phyloP scores from a whole-genome alignment of 2,888 invertebrate species.

The Coenonympha arcania region DNA sequence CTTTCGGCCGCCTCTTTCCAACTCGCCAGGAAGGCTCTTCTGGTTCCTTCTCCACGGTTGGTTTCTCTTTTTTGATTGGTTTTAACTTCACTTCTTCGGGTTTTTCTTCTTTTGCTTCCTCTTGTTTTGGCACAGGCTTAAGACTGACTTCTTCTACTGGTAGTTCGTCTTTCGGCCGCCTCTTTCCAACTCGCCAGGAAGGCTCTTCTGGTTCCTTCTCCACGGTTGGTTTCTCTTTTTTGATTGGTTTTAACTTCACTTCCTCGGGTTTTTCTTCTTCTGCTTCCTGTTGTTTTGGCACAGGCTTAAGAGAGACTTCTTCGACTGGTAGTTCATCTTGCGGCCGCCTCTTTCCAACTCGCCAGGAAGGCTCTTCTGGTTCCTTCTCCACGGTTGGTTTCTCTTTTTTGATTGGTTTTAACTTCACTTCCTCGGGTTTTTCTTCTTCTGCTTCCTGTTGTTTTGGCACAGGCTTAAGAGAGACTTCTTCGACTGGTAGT shows the following conservation, averaged over 20 bases:
- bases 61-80: no score
- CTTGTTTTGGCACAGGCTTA: no score
- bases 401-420: constrained; percentile 54
- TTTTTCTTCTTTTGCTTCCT: no score
- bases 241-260: constrained; percentile 24
- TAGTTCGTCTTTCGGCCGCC: no score
- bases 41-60: no score
- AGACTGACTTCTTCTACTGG: no score
- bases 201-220: no score
- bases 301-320: constrained; percentile 52
- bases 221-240: constrained; percentile 22
- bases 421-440: constrained; percentile 50
- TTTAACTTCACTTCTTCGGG: no score
- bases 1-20: no score
- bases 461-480: constrained; percentile 56
- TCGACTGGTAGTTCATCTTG: constrained; percentile 40
- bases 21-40: no score
- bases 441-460: constrained; percentile 41
- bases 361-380: constrained; percentile 35
- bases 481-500: constrained; percentile 52
- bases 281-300: constrained; percentile 35
- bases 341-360: background rate
- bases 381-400: constrained; percentile 16
- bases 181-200: no score
- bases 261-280: constrained; percentile 37